A percentile compares a stretch with the other conserved stretches of the same genome.
Conservation (phyloP, 2,113 vertebrate genomes). For the Tyto alba region DNA sequence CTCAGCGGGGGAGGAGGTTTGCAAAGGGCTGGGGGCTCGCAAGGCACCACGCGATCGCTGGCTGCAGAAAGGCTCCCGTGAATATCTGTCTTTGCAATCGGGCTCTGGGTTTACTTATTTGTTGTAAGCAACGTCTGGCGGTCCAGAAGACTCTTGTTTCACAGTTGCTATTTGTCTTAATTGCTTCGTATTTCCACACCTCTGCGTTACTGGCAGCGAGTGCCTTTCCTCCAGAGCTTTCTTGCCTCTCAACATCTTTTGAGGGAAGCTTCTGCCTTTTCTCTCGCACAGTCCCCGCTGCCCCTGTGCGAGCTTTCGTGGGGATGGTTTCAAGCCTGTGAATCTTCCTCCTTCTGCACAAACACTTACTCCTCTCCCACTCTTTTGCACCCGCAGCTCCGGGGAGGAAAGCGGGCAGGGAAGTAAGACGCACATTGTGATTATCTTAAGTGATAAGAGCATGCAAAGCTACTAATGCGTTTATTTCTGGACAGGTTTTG, state of each 20-base stretch:
- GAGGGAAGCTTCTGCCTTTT: background rate
- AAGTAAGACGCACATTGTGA: background rate
- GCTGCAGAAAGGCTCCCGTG: background rate
- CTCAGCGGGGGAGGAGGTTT: background rate
- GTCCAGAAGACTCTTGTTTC: background rate
- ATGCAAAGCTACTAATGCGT: rapidly evolving
- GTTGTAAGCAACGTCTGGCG: rapidly evolving
- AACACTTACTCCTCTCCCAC: rapidly evolving
- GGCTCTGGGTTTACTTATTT: background rate
- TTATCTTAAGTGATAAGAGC: rapidly evolving
- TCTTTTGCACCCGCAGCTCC: background rate
- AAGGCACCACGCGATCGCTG: rapidly evolving
- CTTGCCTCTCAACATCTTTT: background rate
- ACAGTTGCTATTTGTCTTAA: background rate
- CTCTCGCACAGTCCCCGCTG: rapidly evolving
- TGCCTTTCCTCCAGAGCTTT: background rate
- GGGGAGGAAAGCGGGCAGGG: background rate
- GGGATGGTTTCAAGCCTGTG: background rate
- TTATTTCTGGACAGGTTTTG: background rate
- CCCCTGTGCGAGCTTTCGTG: background rate
- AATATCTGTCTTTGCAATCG: background rate
- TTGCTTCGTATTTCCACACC: background rate
- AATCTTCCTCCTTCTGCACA: background rate
- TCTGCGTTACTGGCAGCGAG: background rate
- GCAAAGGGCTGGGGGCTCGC: background rate